Evolutionary conservation across 1,140 invertebrate genomes (phyloP), one percentile per base, ranked within the genome.

Genomic region (Diabrotica virgifera): DNA sequence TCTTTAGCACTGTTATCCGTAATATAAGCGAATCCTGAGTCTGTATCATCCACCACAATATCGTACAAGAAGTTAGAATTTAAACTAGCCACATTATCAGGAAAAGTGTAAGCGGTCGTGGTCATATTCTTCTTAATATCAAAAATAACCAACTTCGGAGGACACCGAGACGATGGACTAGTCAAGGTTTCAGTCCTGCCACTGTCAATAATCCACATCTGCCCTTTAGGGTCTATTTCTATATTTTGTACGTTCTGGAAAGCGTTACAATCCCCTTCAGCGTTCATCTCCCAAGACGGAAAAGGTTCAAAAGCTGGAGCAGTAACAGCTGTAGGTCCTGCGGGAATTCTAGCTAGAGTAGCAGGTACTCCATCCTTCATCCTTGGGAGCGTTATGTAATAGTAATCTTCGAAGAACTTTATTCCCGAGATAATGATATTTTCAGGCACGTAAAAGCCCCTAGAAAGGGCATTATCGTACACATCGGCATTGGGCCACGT

Each of bases 231-330:
- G 70, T 90, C 88, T 14, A 90, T 86, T 75, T 89, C 88, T 63
- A 90, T 80, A 70, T 85, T 87, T 72, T 89, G 87, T 5, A 90
- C 88, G 66, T 86, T 86, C 70, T 90, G 89, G 36, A 91, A 80
- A 2, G 85, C 82, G 2, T 73, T 76, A 75, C 89, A 91, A 40
- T 85, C 79, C 0, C 84, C 86, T 2, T 87, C 36, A 6, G 78
- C 74, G 73, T 91, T 89, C 79, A 85, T 84, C 1, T 79, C 80
- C 88, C 88, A 91, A 56, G 79, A 86, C n/a, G 89, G 89, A 72
- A 85, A 91, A 0, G 89, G 85, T 12, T 82, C 80, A 36, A 91
- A 67, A 12, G 81, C 78, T 0, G 89, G 89, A 69, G 72, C 82
- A 0, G 86, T 86, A 13, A 81, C 76, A 10, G 75, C 78, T 12